These are phyloP conservation scores for Molorchus minor DNA, from an alignment of 2,888 invertebrate species.

Conservation along the genomic window DNA sequence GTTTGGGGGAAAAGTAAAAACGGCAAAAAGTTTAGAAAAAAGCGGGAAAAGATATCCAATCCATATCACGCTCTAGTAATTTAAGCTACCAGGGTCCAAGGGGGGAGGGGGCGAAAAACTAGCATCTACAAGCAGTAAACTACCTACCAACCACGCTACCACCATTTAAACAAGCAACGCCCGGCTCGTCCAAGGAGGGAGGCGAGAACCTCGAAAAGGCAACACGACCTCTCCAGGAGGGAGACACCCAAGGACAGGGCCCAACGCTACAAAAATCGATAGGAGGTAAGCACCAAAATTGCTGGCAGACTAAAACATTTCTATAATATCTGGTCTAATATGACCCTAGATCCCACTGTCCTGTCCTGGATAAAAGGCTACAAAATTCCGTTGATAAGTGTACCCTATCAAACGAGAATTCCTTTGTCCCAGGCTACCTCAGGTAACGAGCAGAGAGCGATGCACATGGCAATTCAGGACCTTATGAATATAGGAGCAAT, in stretches of 20 bases:
- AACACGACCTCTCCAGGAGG: neutral
- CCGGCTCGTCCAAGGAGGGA: neutral
- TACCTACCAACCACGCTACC: no score
- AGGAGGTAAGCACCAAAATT: neutral
- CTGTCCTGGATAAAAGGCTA: conserved; percentile 7
- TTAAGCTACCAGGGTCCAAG: neutral
- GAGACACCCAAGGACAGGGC: no score
- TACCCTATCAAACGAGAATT: neutral
- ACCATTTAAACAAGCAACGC: neutral
- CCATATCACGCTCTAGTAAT: neutral
- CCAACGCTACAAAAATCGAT: no score
- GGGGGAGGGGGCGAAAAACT: conserved; percentile 1
- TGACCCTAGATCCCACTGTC: neutral
- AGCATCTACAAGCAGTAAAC: no score
- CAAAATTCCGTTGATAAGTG: neutral
- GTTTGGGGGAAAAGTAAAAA: neutral
- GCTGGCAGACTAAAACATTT: neutral
- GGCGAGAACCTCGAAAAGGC: no score
- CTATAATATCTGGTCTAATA: neutral
- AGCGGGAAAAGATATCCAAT: neutral
- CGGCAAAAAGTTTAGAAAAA: neutral
- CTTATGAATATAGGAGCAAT: neutral
- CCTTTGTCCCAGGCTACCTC: neutral
- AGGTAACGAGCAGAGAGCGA: neutral
- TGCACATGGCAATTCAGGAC: neutral